phyloP scores from a whole-genome alignment of 2,888 invertebrate species.

The Rapana venosa region DNA sequence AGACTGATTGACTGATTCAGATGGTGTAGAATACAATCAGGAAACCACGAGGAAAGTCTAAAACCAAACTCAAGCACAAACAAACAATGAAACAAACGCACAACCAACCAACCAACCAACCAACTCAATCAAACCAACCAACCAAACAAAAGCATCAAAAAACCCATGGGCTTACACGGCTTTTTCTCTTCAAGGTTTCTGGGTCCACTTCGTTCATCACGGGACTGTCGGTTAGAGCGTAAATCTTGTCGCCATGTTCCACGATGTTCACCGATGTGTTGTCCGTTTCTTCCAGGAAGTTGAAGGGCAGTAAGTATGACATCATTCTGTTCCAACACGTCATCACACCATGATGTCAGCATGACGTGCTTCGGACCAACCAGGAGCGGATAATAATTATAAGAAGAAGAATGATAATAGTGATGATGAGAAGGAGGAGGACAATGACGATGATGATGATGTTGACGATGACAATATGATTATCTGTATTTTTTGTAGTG shows the following conservation, averaged over 20 bases:
- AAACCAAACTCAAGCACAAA: neutral
- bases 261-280: constrained; percentile 94
- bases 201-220: constrained; percentile 87
- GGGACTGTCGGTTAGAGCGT: constrained; percentile 90
- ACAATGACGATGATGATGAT: too few species aligned
- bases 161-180: constrained; percentile 79
- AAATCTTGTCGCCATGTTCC: constrained; percentile 91
- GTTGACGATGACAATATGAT: too few species aligned
- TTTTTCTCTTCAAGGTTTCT: constrained; percentile 83
- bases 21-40: too few species aligned
- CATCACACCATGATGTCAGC: too few species aligned
- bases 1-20: too few species aligned
- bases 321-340: constrained; percentile 51
- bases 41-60: too few species aligned
- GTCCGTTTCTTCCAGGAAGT: constrained; percentile 81
- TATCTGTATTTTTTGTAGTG: too few species aligned
- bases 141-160: neutral
- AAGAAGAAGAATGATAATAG: too few species aligned
- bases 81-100: neutral
- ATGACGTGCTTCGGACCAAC: too few species aligned
- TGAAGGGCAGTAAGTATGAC: constrained; percentile 58
- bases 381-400: too few species aligned
- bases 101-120: neutral
- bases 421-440: too few species aligned
- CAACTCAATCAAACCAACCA: neutral